phyloP scores from a whole-genome alignment of 2,113 vertebrate species.

The Centropus unirufus region DNA sequence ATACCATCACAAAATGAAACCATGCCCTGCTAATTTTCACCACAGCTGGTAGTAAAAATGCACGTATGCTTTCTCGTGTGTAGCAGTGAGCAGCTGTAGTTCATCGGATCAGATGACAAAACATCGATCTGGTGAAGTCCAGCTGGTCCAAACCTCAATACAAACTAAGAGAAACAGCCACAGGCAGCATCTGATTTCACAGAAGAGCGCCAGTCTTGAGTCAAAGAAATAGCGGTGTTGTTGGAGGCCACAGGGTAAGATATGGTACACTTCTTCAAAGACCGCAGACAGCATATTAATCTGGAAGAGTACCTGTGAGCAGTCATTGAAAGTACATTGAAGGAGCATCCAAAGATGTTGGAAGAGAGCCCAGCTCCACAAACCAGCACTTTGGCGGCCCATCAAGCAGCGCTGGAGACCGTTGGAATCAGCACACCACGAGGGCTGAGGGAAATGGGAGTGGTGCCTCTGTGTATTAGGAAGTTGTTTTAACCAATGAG shows the following conservation, averaged over 20 bases:
- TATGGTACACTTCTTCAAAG: background rate
- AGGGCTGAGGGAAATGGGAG: background rate
- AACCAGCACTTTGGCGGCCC: background rate
- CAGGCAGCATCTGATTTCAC: background rate
- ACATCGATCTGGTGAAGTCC: background rate
- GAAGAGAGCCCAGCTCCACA: background rate
- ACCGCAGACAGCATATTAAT: rapidly evolving
- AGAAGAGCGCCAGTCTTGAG: background rate
- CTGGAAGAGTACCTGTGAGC: background rate
- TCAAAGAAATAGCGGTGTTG: background rate
- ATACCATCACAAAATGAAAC: background rate
- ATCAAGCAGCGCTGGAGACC: background rate
- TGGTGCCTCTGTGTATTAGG: rapidly evolving
- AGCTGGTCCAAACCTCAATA: background rate
- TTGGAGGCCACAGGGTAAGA: background rate
- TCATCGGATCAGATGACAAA: background rate
- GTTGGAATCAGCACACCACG: background rate
- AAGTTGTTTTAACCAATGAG: background rate
- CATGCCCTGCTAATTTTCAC: background rate
- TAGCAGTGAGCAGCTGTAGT: background rate
- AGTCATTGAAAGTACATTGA: background rate
- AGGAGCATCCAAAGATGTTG: background rate
- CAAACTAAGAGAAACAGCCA: background rate
- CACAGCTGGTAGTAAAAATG: background rate
- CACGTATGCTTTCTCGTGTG: rapidly evolving